Evolutionary conservation across 37 sponge, comb jelly and placozoan species (phyloP), one percentile per base, ranked within the genome.

Genomic region (Geodia barretti): DNA sequence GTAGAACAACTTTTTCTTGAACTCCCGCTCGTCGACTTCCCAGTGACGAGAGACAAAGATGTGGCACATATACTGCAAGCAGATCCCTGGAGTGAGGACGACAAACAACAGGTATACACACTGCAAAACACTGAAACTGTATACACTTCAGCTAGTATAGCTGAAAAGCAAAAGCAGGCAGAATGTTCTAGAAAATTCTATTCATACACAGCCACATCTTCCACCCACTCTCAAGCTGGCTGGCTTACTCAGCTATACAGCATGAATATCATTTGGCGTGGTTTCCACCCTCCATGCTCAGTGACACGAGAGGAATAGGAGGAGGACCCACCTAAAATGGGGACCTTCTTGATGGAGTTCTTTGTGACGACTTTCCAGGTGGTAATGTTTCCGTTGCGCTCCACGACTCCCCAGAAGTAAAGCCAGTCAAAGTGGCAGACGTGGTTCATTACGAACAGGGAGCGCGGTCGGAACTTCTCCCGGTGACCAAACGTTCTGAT

Each of bases 361-460:
- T 91, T 94, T 29, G 85, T 84, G 66, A 94, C 64, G 20, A 73
- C 75, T 67, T 88, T 94, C 92, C 88, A 88, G 61, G 26, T 65
- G 47, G 65, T 32, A 7, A 84, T 68, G 66, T 87, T 64, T 0
- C 91, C 95, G 24, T 78, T 69, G 47, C 77, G 70, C 26, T 81
- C 89, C 37, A 88, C 80, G 1, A 94, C 75, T 30, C 41, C 33
- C 91, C 91, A 94, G 69, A 88, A 84, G 63, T 80, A 94, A 72
- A 94, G 39, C 95, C 95, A 94, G 72, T 94, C 95, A 58, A 94
- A 74, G 73, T 91, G 92, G 24, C 84, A 79, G 21, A 90, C 79
- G 39, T 94, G 95, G 76, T 94, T 94, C 92, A 94, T 85, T 4
- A 94, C 77, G 39, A 91, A 23, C 39, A 94, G 2, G 43, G 83